phyloP scores from a whole-genome alignment of 2,113 vertebrate genomes.

The Chrysemys picta region DNA sequence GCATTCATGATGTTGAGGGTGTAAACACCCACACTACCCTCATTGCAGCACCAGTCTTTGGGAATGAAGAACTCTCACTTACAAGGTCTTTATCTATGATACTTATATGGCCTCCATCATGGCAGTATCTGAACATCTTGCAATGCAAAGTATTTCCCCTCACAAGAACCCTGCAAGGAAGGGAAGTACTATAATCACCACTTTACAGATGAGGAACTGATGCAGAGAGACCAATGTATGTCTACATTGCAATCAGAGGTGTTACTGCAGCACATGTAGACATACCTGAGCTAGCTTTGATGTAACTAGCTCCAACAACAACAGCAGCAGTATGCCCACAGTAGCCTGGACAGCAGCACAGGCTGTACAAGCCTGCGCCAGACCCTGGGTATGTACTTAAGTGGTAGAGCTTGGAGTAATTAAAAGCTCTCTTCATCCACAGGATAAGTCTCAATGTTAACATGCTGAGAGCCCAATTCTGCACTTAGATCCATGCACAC shows the following conservation, averaged over 20 bases:
- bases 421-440: not conserved
- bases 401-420: not conserved
- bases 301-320: not conserved
- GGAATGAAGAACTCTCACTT: slow-evolving; percentile 1
- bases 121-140: not conserved
- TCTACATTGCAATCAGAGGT: not conserved
- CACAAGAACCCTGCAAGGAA: not conserved
- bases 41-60: not conserved
- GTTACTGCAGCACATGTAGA: not conserved
- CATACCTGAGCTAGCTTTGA: not conserved
- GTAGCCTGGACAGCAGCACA: not conserved
- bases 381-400: not conserved
- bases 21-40: not conserved
- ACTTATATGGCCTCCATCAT: not conserved
- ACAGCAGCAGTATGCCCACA: not conserved
- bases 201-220: not conserved
- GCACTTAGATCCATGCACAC: not conserved
- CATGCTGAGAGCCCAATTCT: not conserved
- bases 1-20: not conserved
- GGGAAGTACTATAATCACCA: not conserved
- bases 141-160: not conserved
- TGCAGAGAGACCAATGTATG: not conserved
- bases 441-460: not conserved
- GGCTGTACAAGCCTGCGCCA: not conserved
- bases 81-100: not conserved